These are phyloP conservation scores for Siphonodentalium dalli DNA, from an alignment of 2,888 invertebrate species.

Conservation along the genomic window DNA sequence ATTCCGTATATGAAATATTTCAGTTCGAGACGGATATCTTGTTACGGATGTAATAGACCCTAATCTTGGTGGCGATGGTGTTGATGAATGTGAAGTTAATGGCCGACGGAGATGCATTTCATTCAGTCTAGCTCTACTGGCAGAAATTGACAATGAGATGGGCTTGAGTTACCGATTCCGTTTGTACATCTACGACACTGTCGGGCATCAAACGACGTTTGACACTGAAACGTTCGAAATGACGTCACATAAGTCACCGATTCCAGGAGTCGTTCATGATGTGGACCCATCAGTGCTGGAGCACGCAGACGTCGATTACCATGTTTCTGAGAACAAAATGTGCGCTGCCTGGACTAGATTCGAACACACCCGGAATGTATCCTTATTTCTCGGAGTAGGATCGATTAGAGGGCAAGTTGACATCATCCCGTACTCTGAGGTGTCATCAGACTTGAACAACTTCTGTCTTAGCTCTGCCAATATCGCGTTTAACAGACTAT, in stretches of 20 bases:
- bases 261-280: slow-evolving; percentile 22
- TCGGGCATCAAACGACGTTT: slow-evolving; percentile 27
- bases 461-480: not conserved
- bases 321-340: slow-evolving; percentile 13
- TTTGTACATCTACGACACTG: slow-evolving; percentile 30
- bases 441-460: not conserved
- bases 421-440: slow-evolving; percentile 8
- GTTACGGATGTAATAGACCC: too few relatives aligned
- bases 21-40: too few relatives aligned
- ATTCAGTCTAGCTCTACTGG: slow-evolving; percentile 16
- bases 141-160: slow-evolving; percentile 17
- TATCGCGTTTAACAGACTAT: not conserved
- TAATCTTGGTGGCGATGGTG: too few relatives aligned
- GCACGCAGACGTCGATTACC: slow-evolving; percentile 14
- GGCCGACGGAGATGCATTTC: slow-evolving; percentile 24
- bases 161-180: slow-evolving; percentile 12
- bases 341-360: slow-evolving; percentile 24
- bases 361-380: slow-evolving; percentile 14
- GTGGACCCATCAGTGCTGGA: slow-evolving; percentile 7
- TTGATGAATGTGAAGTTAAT: too few relatives aligned
- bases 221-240: slow-evolving; percentile 16
- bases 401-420: slow-evolving; percentile 1
- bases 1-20: too few relatives aligned
- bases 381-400: slow-evolving; percentile 20
- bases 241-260: slow-evolving; percentile 28